Evolutionary conservation across 1,140 invertebrate genomes (phyloP).

Genomic region (Drosophila eugracilis): DNA sequence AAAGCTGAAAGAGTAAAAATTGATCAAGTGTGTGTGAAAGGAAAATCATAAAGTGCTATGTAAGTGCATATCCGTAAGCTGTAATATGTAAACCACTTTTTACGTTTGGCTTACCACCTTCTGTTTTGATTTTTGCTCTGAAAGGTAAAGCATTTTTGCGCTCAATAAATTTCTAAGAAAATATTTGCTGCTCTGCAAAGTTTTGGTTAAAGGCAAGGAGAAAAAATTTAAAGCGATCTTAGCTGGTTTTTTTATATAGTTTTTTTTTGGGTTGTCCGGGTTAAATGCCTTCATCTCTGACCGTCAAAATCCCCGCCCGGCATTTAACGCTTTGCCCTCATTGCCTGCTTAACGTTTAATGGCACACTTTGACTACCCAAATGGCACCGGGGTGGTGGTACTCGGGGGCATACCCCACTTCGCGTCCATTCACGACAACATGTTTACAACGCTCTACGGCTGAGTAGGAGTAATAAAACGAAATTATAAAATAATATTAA

Average conservation of each 20-base stretch:
- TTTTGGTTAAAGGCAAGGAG: neutral
- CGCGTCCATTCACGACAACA: conserved; percentile 32
- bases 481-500: conserved; percentile 82
- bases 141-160: neutral
- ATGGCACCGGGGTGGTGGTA: conserved; percentile 10
- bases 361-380: conserved; percentile 37
- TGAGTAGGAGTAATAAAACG: conserved; percentile 63
- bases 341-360: conserved; percentile 52
- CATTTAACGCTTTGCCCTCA: conserved; percentile 26
- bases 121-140: neutral
- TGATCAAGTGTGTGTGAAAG: conserved; percentile 7
- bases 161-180: conserved; percentile 1
- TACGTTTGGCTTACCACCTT: conserved; percentile 13
- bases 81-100: conserved; percentile 3
- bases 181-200: neutral
- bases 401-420: conserved; percentile 1
- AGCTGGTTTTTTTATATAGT: neutral
- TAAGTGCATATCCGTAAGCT: conserved; percentile 4
- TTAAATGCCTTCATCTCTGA: conserved; percentile 28
- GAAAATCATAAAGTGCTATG: conserved; percentile 5
- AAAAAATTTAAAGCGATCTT: neutral
- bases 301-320: conserved; percentile 26
- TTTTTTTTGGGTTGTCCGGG: neutral
- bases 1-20: conserved; percentile 1
- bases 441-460: conserved; percentile 41